Base-by-base conservation (phyloP, 1,140 invertebrate genomes). In the Drosophila truncata region DNA sequence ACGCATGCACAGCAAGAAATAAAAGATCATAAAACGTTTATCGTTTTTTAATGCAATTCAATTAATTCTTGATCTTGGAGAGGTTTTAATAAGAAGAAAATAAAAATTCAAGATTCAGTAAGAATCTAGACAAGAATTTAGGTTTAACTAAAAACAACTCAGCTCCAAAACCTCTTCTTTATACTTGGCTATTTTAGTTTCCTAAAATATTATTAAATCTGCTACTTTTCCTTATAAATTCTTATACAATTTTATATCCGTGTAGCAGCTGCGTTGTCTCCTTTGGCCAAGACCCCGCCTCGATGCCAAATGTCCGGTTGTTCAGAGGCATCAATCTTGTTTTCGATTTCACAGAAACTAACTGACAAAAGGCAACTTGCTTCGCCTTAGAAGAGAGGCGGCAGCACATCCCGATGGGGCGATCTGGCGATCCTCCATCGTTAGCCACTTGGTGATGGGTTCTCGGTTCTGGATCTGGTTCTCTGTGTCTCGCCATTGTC, bases 301-400 rank as follows among this genome's bases (percentile, higher is more conserved):
- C 46, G 0, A n/a, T 37, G 7, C 44, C 54, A 42, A 52, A 37
- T 41, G 70, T 75, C 78, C 70, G 70, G 78, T 57, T 76, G 60
- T 6, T 18, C 27, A 25, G 31, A 44, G 46, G 67, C 73, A 90
- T 88, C 85, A 88, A 88, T 90, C 85, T 84, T 78, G 84, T 88
- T 88, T 88, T 88, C 84, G 84, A 84, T 88, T 88, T 88, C 84
- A 84, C 80, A 84, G 67, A 70, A 81, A 78, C 52, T 72, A 72
- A 77, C 82, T 81, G 83, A 44, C 31, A 57, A 67, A 84, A 84
- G 66, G 81, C 78, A 85, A 84, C 82, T 70, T 84, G 82, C 76
- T 85, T 65, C 55, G 57, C 82, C 64, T 57, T 74, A 57, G 67
- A 78, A 52, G 55, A 50, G 6, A 25, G 29, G 37, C 27, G 16